Conservation (phyloP, 2,113 vertebrate genomes). For the Nanorana parkeri region DNA sequence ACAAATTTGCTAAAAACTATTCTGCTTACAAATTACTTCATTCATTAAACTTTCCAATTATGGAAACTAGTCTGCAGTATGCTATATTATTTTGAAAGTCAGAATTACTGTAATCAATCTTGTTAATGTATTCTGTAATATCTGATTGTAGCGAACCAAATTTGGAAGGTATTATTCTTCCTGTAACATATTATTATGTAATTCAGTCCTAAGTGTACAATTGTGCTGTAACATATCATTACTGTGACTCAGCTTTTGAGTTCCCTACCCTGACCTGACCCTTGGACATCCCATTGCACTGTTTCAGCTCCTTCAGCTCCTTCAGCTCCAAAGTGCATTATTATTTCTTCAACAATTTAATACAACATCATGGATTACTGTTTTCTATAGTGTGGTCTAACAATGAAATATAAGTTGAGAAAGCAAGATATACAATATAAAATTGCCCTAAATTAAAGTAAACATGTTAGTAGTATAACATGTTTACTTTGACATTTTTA, state of each 20-base stretch:
- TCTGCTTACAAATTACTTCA: no score
- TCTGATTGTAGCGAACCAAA: background rate
- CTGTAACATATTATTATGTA: constrained; percentile 14
- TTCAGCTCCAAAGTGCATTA: background rate
- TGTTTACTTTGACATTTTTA: no score
- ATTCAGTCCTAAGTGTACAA: background rate
- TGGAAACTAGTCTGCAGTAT: background rate
- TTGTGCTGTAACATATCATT: constrained; percentile 11
- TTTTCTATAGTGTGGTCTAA: background rate
- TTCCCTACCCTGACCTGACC: constrained; percentile 10
- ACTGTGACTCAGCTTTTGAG: constrained; percentile 4
- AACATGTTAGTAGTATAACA: no score
- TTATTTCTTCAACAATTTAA: constrained; percentile 14
- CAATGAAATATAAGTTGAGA: background rate
- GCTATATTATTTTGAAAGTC: background rate
- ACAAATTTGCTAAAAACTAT: no score
- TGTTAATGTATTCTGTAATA: background rate
- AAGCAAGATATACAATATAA: background rate
- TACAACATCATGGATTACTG: background rate
- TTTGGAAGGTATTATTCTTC: background rate
- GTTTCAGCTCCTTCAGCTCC: background rate
- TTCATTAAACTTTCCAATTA: background rate
- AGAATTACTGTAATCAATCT: constrained; percentile 22
- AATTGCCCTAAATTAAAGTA: no score
- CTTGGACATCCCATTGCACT: constrained; percentile 20